Conservation (phyloP, 2,888 invertebrate species). For the Byasa hedistus region DNA sequence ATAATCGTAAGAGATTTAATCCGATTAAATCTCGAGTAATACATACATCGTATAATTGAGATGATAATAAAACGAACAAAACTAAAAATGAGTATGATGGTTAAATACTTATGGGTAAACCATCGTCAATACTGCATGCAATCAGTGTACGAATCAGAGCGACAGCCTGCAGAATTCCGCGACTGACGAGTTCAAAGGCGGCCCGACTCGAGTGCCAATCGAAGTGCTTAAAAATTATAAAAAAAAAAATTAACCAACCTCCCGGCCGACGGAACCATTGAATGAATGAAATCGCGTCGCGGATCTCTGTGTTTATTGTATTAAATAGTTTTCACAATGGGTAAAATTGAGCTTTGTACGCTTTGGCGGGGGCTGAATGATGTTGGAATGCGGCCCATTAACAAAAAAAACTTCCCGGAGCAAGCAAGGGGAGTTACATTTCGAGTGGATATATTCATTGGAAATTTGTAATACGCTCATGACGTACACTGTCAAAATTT, state of each 20-base stretch:
- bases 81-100: background rate
- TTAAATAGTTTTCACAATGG: constrained; percentile 63
- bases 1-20: too few relatives aligned
- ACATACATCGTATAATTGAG: too few relatives aligned
- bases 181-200: constrained; percentile 61
- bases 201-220: constrained; percentile 71
- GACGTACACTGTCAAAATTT: constrained; percentile 8
- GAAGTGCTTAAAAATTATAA: constrained; percentile 61
- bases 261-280: constrained; percentile 54
- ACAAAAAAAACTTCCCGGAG: constrained; percentile 37
- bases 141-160: constrained; percentile 46
- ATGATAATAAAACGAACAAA: too few relatives aligned
- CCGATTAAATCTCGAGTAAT: too few relatives aligned
- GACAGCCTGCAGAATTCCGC: constrained; percentile 38
- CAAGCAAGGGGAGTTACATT: constrained; percentile 39
- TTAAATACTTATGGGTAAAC: constrained; percentile 35
- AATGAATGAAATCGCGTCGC: constrained; percentile 66
- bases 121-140: constrained; percentile 35
- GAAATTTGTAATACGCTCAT: constrained; percentile 36
- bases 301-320: constrained; percentile 71
- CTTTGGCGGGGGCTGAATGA: constrained; percentile 59
- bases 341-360: constrained; percentile 53
- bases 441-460: constrained; percentile 36
- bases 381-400: constrained; percentile 45
- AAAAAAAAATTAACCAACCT: constrained; percentile 20